Evolutionary conservation across 2,113 vertebrate genomes (phyloP), one percentile per base, ranked within the genome.

Genomic region (Clinocottus analis): DNA sequence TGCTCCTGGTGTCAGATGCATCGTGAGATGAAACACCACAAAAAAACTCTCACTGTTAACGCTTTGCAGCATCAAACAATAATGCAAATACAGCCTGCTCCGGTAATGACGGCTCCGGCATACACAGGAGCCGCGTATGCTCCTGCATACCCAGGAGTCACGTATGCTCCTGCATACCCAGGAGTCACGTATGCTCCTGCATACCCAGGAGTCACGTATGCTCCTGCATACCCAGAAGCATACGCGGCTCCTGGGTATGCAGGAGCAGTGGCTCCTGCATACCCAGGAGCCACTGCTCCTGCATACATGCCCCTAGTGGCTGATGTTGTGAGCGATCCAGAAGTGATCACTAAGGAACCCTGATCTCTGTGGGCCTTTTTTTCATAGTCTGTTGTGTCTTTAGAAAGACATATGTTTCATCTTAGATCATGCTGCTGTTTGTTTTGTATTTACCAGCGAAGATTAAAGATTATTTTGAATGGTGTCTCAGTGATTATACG

Each of bases 1-100:
- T 92, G 92, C 66, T 37, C 72, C 17, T 92, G 90, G 89, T 93
- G 90, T 83, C 92, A 93, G 73, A 59, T 93, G 87, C 84, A 89
- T 27, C 91, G 90, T 0, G 90, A 92, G 53, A 7, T 92, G 1
- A 91, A 19, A 43, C 0, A 64, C 7, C 80, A 27, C 12, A 51
- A 75, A 0, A 47, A 77, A 3, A 1, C 1, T 4, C 16, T 17
- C 4, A 11, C 1, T 0, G 45, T 84, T 0, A 0, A 79, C 33
- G 75, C 55, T 0, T 9, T 73, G 8, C 16, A 47, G 1, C 3
- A 17, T 29, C 55, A 27, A 29, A 55, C 2, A 10, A 0, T 72
- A 0, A 1, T 92, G 12, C 81, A 77, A 16, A 4, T 68, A 23
- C 89, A 91, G 80, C 88, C 87, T 2, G 5, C 16, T 23, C 47